Percentiles rank a stretch among this genome's conserved stretches.
phyloP scores from a whole-genome alignment of 2,797 vertebrate species.

The Capromys pilorides region DNA sequence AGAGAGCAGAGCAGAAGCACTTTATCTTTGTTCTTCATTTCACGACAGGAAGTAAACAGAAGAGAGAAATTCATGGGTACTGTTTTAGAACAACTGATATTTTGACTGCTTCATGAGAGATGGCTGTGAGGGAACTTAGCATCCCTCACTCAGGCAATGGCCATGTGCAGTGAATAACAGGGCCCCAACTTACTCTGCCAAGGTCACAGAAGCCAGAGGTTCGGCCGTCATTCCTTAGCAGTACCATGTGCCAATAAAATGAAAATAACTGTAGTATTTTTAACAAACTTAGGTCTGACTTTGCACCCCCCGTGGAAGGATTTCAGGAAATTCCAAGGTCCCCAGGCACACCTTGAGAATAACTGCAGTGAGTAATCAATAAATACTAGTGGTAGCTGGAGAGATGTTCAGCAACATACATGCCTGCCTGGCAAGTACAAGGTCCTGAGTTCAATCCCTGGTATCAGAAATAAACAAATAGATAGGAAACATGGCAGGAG shows the following conservation, averaged over 20 bases:
- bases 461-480: too few species aligned
- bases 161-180: not conserved
- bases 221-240: not conserved
- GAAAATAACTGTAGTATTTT: not conserved
- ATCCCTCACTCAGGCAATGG: not conserved
- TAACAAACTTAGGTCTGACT: not conserved
- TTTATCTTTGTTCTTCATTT: not conserved
- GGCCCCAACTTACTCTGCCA: not conserved
- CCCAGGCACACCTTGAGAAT: not conserved
- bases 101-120: not conserved
- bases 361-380: not conserved
- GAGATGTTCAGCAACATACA: too few species aligned
- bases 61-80: not conserved
- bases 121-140: not conserved
- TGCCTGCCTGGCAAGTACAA: too few species aligned
- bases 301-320: not conserved
- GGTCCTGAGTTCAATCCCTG: too few species aligned
- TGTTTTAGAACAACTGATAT: not conserved
- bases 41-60: not conserved
- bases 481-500: too few species aligned
- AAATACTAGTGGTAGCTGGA: not conserved
- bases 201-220: not conserved
- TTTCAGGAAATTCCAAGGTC: not conserved
- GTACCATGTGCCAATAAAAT: not conserved
- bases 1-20: not conserved